Base-by-base conservation (phyloP, 2,888 invertebrate species). In the Acholoe squamosa region DNA sequence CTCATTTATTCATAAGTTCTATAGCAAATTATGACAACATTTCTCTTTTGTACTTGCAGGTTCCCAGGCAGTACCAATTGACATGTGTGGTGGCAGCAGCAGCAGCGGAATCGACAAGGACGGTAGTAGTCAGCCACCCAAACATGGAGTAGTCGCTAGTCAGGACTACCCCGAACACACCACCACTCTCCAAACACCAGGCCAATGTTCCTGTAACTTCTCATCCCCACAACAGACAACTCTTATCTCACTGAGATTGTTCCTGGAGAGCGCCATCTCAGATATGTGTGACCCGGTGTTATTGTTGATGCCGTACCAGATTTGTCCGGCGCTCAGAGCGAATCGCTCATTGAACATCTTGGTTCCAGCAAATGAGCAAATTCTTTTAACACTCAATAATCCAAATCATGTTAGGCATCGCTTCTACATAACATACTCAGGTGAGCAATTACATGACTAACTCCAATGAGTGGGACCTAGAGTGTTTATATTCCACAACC, bases 221-320 rank as follows among this genome's bases (percentile, higher is more conserved):
- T 12, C 80, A 5, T 34, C 25, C 80, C 16, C 80, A 0, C 14
- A 34, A 0, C 0, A 16, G 34, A 33, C n/a, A 16, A 10, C 34
- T 14, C 43, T 16, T 0, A 3, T 80, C n/a, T 22, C 80, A 0
- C 80, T 80, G 43, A 33, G 80, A 12, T 19, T 80, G 25, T 43
- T n/a, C 34, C 16, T 43, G 34, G 80, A 80, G 71, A 71, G 31
- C 14, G 28, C 3, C n/a, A 0, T n/a, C 14, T 22, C 33, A 0
- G 80, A 25, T 7, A 33, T 19, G 80, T 80, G 80, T 80, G 80
- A 80, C 19, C 80, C 80, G 14, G 43, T 80, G 80, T 43, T 80
- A 19, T 43, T 33, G 0, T 0, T 80, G 43, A 12, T 33, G 14
- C 43, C 80, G 5, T 80, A 33, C 33, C 80, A 80, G 80, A 34